phyloP scores from a whole-genome alignment of 35 echinoderm and acorn worm species.

The Acanthaster planci region DNA sequence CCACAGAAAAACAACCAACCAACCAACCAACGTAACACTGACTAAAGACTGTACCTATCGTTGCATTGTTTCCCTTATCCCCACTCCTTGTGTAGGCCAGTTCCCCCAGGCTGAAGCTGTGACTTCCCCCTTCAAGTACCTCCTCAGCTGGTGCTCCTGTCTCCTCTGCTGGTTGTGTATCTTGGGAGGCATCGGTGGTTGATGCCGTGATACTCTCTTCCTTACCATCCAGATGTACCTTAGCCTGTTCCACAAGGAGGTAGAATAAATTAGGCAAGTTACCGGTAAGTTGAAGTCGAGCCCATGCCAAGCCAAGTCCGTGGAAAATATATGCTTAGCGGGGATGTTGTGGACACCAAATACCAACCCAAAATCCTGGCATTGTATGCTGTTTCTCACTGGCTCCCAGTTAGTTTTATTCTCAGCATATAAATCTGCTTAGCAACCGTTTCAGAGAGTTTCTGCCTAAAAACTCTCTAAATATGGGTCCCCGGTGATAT shows the following conservation, averaged over 20 bases:
- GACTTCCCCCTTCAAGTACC: constrained; percentile 46
- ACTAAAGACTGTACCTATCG: constrained; percentile 66
- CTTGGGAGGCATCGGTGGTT: background rate
- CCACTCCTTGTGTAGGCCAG: constrained; percentile 97
- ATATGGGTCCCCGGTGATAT: too few relatives aligned
- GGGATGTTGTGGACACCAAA: too few relatives aligned
- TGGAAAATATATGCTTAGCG: too few relatives aligned
- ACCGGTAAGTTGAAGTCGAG: background rate
- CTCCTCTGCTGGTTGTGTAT: background rate
- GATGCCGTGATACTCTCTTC: constrained; percentile 48
- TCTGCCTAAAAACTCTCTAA: too few relatives aligned
- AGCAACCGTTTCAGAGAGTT: too few relatives aligned
- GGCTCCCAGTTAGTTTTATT: too few relatives aligned
- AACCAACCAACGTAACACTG: background rate
- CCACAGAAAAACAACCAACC: too few relatives aligned
- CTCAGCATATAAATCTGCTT: too few relatives aligned
- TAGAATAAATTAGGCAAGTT: background rate
- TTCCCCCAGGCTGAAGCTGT: constrained; percentile 67
- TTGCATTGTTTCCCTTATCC: constrained; percentile 84
- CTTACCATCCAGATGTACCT: constrained; percentile 64
- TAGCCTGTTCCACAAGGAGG: constrained; percentile 28
- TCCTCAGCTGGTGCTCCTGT: background rate
- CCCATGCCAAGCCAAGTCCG: too few relatives aligned
- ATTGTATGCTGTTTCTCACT: too few relatives aligned
- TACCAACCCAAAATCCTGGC: too few relatives aligned